Conservation (phyloP, 1,140 invertebrate species). For the Octopus bimaculoides region DNA sequence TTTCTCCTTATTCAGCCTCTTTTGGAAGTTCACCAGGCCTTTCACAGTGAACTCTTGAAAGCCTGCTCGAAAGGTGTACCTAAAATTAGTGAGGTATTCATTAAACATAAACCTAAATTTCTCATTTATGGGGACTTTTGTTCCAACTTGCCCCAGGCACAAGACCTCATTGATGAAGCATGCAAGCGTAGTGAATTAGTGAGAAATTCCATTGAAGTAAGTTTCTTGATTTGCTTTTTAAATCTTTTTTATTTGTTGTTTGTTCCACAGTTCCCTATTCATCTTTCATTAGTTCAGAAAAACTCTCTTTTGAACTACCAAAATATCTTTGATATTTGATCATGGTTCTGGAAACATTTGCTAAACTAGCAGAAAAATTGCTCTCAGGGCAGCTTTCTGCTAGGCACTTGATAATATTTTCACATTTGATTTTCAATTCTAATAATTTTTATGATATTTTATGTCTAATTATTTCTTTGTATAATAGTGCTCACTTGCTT, state of each 20-base stretch:
- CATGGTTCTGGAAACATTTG: too few species aligned
- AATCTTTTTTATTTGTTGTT: not conserved
- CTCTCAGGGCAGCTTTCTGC: too few species aligned
- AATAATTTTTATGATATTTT: too few species aligned
- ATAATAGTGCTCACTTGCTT: too few species aligned
- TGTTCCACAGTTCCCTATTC: too few species aligned
- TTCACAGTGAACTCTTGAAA: conserved; percentile 76
- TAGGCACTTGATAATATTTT: too few species aligned
- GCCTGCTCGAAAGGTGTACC: conserved; percentile 63
- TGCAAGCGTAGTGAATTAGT: conserved; percentile 66
- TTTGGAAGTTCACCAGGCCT: conserved; percentile 79
- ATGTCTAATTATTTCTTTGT: too few species aligned
- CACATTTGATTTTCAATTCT: too few species aligned
- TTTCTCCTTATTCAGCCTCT: conserved; percentile 67
- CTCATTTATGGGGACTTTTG: conserved; percentile 95
- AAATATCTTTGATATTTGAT: too few species aligned
- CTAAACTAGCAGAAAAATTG: too few species aligned
- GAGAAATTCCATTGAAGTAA: conserved; percentile 62
- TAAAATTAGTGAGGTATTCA: conserved; percentile 63
- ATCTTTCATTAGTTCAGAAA: too few species aligned
- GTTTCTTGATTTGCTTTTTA: conserved; percentile 21
- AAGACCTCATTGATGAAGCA: conserved; percentile 73
- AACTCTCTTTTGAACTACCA: too few species aligned
- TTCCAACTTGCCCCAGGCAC: conserved; percentile 81
- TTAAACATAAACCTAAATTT: conserved; percentile 85